Conservation (phyloP, 2,797 vertebrate genomes). For the Peromyscus attwateri region DNA sequence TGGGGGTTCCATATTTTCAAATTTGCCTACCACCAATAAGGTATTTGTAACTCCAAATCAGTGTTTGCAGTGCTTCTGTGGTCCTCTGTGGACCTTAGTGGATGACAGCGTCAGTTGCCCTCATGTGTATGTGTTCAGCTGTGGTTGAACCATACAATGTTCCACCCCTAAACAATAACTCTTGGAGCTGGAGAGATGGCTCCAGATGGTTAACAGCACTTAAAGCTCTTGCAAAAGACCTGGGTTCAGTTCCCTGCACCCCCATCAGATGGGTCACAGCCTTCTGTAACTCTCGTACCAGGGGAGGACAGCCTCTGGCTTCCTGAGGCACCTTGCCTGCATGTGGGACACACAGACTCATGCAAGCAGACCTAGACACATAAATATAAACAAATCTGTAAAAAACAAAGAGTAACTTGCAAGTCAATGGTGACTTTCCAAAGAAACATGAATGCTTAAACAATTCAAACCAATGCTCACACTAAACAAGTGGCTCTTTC, state of each 20-base stretch:
- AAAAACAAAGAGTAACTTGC: not conserved
- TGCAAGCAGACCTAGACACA: not conserved
- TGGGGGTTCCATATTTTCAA: not conserved
- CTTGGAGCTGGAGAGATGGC: not conserved
- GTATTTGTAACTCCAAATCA: not conserved
- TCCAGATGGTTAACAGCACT: not conserved
- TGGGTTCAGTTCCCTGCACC: not conserved
- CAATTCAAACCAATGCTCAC: not conserved
- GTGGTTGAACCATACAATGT: not conserved
- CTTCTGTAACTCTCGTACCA: not conserved
- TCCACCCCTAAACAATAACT: too few relatives aligned
- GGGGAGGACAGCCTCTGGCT: not conserved
- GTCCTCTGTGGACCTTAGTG: not conserved
- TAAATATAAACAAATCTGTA: too few relatives aligned
- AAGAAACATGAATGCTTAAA: not conserved
- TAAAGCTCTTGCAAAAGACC: too few relatives aligned
- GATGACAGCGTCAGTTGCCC: not conserved
- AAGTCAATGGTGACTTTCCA: not conserved
- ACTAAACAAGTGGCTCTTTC: not conserved
- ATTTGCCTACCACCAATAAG: not conserved
- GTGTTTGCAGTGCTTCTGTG: not conserved
- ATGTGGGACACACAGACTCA: too few relatives aligned
- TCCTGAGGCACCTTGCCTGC: not conserved
- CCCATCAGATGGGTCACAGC: not conserved
- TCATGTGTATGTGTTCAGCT: fast-evolving